Conservation (phyloP, 2,797 vertebrate species). For the Streptopelia turtur region DNA sequence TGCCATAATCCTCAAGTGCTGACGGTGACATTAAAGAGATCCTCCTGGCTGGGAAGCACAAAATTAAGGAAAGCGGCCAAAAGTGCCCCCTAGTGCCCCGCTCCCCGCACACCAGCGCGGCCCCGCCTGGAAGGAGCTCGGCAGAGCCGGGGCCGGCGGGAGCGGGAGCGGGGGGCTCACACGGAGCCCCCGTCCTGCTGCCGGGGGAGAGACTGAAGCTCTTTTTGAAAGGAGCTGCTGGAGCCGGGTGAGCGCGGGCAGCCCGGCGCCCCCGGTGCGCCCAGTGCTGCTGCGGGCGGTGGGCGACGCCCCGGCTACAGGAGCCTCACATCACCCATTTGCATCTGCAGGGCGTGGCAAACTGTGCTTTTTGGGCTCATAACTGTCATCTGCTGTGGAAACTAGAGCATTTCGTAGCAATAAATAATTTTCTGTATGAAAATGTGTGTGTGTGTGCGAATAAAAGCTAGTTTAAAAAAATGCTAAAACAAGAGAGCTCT, state of each 20-base stretch:
- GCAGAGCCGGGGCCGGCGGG: too few species aligned
- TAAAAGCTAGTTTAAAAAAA: neutral
- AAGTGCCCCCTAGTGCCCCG: conserved; percentile 37
- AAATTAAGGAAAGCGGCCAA: neutral
- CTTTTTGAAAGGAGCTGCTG: neutral
- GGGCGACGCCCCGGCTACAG: accelerated
- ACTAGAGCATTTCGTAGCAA: neutral
- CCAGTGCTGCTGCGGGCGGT: neutral
- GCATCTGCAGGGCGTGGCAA: neutral
- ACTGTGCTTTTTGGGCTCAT: accelerated
- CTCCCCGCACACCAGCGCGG: too few species aligned
- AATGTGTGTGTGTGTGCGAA: neutral
- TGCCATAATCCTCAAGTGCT: neutral
- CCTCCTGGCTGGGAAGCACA: too few species aligned
- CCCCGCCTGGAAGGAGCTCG: too few species aligned
- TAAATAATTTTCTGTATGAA: neutral
- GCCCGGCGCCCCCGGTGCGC: neutral
- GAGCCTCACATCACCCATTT: accelerated
- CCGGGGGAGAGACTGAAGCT: accelerated
- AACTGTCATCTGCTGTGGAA: neutral
- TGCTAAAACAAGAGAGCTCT: neutral
- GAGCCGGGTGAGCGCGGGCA: neutral
- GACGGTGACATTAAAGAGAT: accelerated
- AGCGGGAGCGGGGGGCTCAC: too few species aligned
- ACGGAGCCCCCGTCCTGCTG: too few species aligned